Percentiles rank a stretch among this genome's conserved stretches.
phyloP scores from a whole-genome alignment of 92 coral and sea anemone species.

The Umimayanthus kanabou region DNA sequence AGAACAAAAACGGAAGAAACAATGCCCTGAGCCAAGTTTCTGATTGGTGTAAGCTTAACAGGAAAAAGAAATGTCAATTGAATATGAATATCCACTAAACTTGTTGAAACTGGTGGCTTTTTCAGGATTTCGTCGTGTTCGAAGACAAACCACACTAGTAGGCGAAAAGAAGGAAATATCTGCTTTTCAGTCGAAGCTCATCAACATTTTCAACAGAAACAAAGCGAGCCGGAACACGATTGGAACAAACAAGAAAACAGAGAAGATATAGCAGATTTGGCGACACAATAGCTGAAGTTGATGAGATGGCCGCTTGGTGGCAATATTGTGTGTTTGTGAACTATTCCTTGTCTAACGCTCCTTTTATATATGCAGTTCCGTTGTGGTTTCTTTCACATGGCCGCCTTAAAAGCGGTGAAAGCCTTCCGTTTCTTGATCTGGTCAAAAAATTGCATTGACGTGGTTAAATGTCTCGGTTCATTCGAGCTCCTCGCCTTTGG shows the following conservation, averaged over 20 bases:
- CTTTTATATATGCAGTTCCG: slow-evolving; percentile 39
- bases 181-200: background rate
- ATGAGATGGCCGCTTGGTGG: slow-evolving; percentile 36
- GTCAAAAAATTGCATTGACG: background rate
- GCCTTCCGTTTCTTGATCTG: slow-evolving; percentile 37
- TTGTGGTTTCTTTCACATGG: slow-evolving; percentile 23
- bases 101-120: slow-evolving; percentile 26
- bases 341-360: slow-evolving; percentile 20
- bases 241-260: slow-evolving; percentile 22
- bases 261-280: slow-evolving; percentile 20
- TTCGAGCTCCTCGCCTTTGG: background rate
- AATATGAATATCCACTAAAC: slow-evolving; percentile 26
- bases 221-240: slow-evolving; percentile 4
- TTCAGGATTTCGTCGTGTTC: slow-evolving; percentile 15
- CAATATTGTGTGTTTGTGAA: slow-evolving; percentile 34
- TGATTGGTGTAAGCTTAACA: slow-evolving; percentile 64
- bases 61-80: slow-evolving; percentile 35
- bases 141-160: background rate
- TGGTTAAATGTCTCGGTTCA: slow-evolving; percentile 18
- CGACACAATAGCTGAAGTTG: slow-evolving; percentile 33
- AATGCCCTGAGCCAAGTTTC: slow-evolving; percentile 64
- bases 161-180: background rate
- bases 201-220: slow-evolving; percentile 3
- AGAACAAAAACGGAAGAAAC: slow-evolving; percentile 67
- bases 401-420: slow-evolving; percentile 28